phyloP scores from a whole-genome alignment of 2,113 vertebrate genomes.

The Diphyllodes magnificus region DNA sequence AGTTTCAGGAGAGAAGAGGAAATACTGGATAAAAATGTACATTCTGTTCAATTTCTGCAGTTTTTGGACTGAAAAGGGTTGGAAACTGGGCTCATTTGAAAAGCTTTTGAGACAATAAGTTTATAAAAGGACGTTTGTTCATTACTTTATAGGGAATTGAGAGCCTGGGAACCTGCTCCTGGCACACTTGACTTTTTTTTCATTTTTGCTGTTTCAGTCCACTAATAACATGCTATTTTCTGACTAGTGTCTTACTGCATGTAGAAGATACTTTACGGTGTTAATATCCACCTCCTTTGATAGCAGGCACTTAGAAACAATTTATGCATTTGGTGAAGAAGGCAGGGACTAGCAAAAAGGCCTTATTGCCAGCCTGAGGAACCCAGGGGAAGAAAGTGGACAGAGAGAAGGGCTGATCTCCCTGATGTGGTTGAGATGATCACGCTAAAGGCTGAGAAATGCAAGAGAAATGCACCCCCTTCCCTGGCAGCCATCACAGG shows the following conservation, averaged over 20 bases:
- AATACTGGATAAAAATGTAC: background rate
- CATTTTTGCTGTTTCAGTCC: background rate
- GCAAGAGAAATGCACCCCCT: background rate
- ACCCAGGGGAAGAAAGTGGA: background rate
- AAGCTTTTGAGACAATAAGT: constrained; percentile 24
- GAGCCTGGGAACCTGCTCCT: constrained; percentile 9
- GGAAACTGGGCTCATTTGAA: constrained; percentile 11
- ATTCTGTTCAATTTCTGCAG: background rate
- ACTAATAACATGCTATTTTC: background rate
- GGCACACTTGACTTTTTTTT: background rate
- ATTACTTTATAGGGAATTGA: constrained; percentile 3
- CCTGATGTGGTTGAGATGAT: background rate
- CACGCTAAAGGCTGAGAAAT: background rate
- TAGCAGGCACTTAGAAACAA: background rate
- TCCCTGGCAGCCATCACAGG: background rate
- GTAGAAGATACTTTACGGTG: background rate
- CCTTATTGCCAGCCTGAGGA: background rate
- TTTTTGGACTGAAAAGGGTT: background rate
- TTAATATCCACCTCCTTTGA: background rate
- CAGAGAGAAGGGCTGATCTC: background rate
- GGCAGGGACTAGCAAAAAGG: background rate
- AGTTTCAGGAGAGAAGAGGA: background rate
- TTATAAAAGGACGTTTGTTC: constrained; percentile 25
- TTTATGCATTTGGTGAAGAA: background rate
- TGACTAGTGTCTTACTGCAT: background rate